Evolutionary conservation across 2,113 vertebrate genomes (phyloP).

Genomic region (Toxostoma redivivum): DNA sequence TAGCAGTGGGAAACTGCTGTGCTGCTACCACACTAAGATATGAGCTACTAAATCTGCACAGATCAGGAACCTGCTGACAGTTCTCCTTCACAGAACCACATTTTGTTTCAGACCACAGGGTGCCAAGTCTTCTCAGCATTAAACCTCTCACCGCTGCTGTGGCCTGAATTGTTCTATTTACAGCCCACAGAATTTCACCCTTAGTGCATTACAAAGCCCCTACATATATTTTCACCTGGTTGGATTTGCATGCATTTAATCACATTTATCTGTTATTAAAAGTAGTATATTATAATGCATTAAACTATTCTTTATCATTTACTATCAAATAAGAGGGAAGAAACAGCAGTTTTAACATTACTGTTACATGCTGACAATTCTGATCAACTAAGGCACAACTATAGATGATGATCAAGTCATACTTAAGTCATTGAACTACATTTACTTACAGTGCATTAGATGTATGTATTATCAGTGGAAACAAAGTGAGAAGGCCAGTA

Average conservation of each 20-base stretch:
- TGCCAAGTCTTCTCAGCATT: neutral
- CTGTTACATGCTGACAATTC: neutral
- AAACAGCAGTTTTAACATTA: conserved; percentile 14
- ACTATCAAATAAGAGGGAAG: neutral
- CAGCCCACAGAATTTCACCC: neutral
- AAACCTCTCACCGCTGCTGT: neutral
- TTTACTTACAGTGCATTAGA: conserved; percentile 56
- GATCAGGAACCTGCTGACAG: neutral
- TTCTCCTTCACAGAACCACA: neutral
- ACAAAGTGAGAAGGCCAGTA: neutral
- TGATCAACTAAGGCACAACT: conserved; percentile 1
- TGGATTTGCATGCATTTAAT: neutral
- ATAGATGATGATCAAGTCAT: neutral
- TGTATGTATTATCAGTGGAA: conserved; percentile 22
- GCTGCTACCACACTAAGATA: neutral
- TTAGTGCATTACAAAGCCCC: neutral
- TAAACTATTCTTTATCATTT: neutral
- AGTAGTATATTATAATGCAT: neutral
- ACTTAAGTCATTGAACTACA: conserved; percentile 23
- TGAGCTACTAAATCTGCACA: neutral
- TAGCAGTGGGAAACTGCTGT: neutral
- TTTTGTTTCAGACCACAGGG: neutral
- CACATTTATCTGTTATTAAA: neutral
- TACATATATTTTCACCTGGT: neutral
- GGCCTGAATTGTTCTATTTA: neutral